Base-by-base conservation (phyloP, 2,888 invertebrate species). In the Globia sparganii region DNA sequence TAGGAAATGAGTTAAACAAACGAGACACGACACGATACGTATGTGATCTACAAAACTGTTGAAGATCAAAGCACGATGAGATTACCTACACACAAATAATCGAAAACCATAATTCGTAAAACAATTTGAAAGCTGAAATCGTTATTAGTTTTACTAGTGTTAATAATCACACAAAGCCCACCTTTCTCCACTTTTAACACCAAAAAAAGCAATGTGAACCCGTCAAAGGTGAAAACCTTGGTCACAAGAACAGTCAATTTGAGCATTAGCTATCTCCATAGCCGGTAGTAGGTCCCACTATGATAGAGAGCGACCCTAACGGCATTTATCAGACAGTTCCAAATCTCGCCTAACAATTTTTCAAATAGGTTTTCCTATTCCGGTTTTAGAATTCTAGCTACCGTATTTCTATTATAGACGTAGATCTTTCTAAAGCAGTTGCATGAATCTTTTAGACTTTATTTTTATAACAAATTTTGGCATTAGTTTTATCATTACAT, bases 301-400 rank as follows among this genome's bases (percentile, higher is more conserved):
- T 73, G 83, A 83, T 73, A 80, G 34, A 80, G 67, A 71, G 67
- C 49, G 18, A 83, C 62, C 83, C 83, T 83, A 74, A 71, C 61
- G 43, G 40, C 77, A 77, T 83, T 72, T 83, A 83, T 83, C 81
- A 64, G 72, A n/a, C 68, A 62, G 58, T 61, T 61, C 65, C 73
- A 53, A 72, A 77, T 37, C 64, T 34, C 25, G 11, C 43, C 71
- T 56, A 66, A 46, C 62, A 37, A 83, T 74, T 83, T 74, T 69
- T 80, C 83, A 77, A 77, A 59, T 43, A 34, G 61, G 65, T 37
- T 80, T 67, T 62, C 61, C 68, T 18, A 43, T 75, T 75, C 21
- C 25, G 21, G 31, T 70, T 62, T 28, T 37, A 15, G 53, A 67
- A 46, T 66, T 59, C 62, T 56, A 69, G 71, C 46, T 61, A 40